Base-by-base conservation (phyloP, 2,797 vertebrate genomes). In the Manis crassicaudata region DNA sequence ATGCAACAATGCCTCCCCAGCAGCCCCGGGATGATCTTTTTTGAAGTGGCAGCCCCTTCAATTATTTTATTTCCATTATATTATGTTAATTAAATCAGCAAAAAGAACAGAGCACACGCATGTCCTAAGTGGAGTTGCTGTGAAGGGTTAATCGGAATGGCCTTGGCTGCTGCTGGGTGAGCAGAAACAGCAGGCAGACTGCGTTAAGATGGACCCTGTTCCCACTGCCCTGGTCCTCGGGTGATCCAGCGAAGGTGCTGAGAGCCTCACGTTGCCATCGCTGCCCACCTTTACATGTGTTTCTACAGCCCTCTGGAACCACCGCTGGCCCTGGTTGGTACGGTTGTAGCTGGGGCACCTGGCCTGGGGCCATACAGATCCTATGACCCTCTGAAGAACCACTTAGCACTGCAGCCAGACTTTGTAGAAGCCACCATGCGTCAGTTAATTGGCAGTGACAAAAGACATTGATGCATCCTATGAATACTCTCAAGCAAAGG, bases 41-140 rank as follows among this genome's bases (percentile, higher is more conserved):
- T 93, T 97, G 95, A 98, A 98, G 96, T 96, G 97, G 97, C 97
- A 98, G 96, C 97, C 97, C 96, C 96, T 96, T 97, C 97, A 98
- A 97, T 97, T 97, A 97, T 97, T 97, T 97, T 97, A 97, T 97
- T 97, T 97, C 97, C 96, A 98, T 98, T 98, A 96, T 97, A 97
- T 98, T 97, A 96, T 96, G 97, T 97, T 97, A 97, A 97, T 97
- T 94, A 97, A 97, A 97, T 97, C 96, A 97, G 94, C 80, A n/a
- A 77, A 90, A 94, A 97, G 95, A 97, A 93, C 89, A 90, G 89
- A 92, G 81, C 94, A 52, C 95, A 96, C 72, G 87, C 73, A 92
- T 68, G 81, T 80, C 65, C 87, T 77, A 50, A 96, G 73, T 72
- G 95, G 80, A 95, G 79, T 81, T 93, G 82, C 96, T 96, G 96